phyloP scores from a whole-genome alignment of 2,888 invertebrate species.

The Dasypolia templi region DNA sequence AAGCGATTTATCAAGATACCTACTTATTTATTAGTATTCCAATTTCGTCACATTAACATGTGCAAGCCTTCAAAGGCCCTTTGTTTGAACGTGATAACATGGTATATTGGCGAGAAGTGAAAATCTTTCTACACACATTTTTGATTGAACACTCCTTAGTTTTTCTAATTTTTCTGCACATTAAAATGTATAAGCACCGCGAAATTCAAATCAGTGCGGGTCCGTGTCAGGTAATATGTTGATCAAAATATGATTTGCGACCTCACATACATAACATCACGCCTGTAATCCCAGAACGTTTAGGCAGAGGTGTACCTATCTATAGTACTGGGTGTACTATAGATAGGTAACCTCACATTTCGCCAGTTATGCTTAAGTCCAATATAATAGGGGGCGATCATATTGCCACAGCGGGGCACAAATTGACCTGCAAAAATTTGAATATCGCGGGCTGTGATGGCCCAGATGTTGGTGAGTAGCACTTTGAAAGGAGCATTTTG shows the following conservation, averaged over 20 bases:
- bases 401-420: too few species aligned
- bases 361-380: too few species aligned
- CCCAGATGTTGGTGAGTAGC: conserved; percentile 81
- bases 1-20: neutral
- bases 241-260: neutral
- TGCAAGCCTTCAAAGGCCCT: neutral
- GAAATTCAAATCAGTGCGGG: neutral
- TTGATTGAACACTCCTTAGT: neutral
- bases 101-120: neutral
- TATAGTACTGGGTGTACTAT: too few species aligned
- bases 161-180: neutral
- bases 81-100: neutral
- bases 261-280: too few species aligned
- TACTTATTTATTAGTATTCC: neutral
- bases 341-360: too few species aligned
- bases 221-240: neutral
- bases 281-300: too few species aligned
- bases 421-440: neutral
- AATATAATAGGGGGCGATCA: too few species aligned
- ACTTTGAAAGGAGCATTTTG: neutral
- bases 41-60: neutral
- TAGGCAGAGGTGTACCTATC: too few species aligned
- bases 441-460: conserved; percentile 29
- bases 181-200: neutral
- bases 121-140: neutral